Evolutionary conservation across 2,888 invertebrate genomes (phyloP).

Genomic region (Lasius fuliginosus): DNA sequence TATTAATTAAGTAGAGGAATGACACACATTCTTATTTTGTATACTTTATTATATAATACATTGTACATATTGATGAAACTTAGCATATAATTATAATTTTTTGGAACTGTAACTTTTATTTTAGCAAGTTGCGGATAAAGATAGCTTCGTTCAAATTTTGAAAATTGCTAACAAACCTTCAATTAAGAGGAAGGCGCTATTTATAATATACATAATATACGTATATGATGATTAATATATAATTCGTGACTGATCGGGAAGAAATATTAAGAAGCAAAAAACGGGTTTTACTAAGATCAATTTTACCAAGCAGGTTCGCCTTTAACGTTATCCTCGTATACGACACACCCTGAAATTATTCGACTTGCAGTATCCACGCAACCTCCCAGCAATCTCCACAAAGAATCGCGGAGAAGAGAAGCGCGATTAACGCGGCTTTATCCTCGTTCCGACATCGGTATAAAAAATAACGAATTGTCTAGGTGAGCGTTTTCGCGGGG

Average conservation of each 20-base stretch:
- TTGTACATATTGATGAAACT: not conserved
- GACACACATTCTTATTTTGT: not conserved
- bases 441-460: conserved; percentile 67
- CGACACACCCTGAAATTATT: conserved; percentile 8
- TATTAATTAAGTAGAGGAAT: not conserved
- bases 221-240: not conserved
- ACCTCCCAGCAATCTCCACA: not conserved
- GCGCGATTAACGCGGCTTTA: conserved; percentile 72
- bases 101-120: not conserved
- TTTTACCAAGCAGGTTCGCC: not conserved
- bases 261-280: not conserved
- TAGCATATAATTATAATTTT: not conserved
- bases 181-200: not conserved
- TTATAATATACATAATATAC: not conserved
- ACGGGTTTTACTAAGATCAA: not conserved
- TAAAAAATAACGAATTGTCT: conserved; percentile 76
- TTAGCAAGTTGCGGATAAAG: not conserved
- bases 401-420: conserved; percentile 41
- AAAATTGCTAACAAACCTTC: not conserved
- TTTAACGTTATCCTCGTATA: not conserved
- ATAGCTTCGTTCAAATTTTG: not conserved
- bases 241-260: not conserved
- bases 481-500: conserved; percentile 73
- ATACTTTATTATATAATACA: not conserved
- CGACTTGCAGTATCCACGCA: conserved; percentile 12